Evolutionary conservation across 2,797 vertebrate genomes (phyloP).

Genomic region (Synanceia verrucosa): DNA sequence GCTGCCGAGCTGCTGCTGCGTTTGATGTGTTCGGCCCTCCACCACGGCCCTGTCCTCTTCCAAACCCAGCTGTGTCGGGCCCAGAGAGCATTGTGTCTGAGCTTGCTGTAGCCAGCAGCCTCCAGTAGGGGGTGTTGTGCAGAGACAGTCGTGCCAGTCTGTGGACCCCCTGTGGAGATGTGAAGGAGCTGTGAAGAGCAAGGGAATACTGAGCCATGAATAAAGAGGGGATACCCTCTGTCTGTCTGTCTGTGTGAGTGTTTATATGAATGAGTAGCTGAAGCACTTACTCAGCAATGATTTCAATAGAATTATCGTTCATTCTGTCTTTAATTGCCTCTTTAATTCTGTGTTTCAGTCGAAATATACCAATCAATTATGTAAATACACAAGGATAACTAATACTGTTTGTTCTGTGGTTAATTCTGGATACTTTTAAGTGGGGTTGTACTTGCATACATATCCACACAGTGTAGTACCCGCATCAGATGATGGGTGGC

Average conservation of each 20-base stretch:
- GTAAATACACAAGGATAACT: not conserved
- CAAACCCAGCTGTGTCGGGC: constrained; percentile 61
- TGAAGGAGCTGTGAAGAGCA: constrained; percentile 72
- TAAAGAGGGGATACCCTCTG: constrained; percentile 72
- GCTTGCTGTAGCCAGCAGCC: constrained; percentile 43
- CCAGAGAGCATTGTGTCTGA: constrained; percentile 58
- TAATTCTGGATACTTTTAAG: too few relatives aligned
- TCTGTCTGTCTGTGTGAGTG: constrained; percentile 9
- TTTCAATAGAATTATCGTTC: not conserved
- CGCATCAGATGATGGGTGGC: too few relatives aligned
- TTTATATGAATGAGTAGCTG: not conserved
- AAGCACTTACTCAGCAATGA: constrained; percentile 28
- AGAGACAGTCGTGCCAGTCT: constrained; percentile 44
- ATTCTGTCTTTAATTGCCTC: not conserved
- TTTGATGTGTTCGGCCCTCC: constrained; percentile 70
- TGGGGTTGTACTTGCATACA: accelerated
- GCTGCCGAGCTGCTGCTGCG: constrained; percentile 54
- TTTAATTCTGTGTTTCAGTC: not conserved
- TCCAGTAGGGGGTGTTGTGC: constrained; percentile 72
- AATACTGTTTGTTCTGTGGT: not conserved
- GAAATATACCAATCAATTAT: not conserved
- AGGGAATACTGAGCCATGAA: constrained; percentile 72
- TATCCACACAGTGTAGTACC: accelerated
- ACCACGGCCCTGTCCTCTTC: constrained; percentile 58
- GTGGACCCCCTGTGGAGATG: constrained; percentile 76